Conservation (phyloP, 1,140 invertebrate species). For the Papilio glaucus region DNA sequence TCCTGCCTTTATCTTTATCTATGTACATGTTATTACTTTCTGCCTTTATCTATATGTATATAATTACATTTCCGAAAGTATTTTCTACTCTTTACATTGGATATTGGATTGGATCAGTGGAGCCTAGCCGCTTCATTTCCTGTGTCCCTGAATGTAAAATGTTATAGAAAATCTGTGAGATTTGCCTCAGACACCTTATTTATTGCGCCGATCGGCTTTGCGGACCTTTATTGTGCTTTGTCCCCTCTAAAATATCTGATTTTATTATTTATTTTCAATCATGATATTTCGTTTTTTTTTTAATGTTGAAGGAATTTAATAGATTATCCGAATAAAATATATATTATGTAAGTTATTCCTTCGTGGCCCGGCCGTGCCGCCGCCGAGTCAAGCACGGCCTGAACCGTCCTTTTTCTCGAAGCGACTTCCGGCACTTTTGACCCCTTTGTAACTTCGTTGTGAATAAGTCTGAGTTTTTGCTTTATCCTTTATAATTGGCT, state of each 20-base stretch:
- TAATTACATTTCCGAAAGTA: slow-evolving; percentile 20
- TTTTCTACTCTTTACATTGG: slow-evolving; percentile 1
- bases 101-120: not conserved
- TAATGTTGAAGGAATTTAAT: not conserved
- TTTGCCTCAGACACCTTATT: slow-evolving; percentile 9
- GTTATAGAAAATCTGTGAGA: slow-evolving; percentile 19
- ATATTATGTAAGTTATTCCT: too few relatives aligned
- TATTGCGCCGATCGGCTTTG: not conserved
- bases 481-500: too few relatives aligned
- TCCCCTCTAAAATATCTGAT: not conserved
- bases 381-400: too few relatives aligned
- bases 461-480: too few relatives aligned
- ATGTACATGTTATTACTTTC: too few relatives aligned
- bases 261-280: not conserved
- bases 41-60: not conserved
- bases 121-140: slow-evolving; percentile 1
- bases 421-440: too few relatives aligned
- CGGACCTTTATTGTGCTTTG: not conserved
- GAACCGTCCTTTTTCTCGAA: too few relatives aligned
- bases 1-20: too few relatives aligned
- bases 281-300: not conserved
- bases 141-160: slow-evolving; percentile 23
- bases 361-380: too few relatives aligned
- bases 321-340: too few relatives aligned
- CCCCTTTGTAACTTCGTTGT: too few relatives aligned